Percentiles rank a stretch among this genome's conserved stretches.
Evolutionary conservation across 1,140 invertebrate genomes (phyloP).

Genomic region (Aphelenchoides avenae): DNA sequence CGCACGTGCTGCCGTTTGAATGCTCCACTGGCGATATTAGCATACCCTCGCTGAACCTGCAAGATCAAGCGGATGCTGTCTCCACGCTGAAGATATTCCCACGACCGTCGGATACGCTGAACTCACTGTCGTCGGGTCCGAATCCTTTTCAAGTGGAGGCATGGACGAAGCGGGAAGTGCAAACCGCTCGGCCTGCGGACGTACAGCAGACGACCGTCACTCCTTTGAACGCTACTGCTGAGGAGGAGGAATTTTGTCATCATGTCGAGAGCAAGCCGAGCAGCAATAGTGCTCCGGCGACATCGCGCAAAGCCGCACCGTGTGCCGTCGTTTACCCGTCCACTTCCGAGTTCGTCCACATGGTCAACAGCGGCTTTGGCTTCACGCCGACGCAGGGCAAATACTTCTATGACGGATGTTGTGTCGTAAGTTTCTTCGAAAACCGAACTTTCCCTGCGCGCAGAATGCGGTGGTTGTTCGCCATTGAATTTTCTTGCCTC

Average conservation of each 20-base stretch:
- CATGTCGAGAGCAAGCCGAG: constrained; percentile 6
- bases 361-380: constrained; percentile 27
- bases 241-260: no score
- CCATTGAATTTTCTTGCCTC: no score
- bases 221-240: no score
- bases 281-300: constrained; percentile 26
- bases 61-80: constrained; percentile 9
- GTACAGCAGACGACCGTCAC: no score
- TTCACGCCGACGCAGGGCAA: constrained; percentile 14
- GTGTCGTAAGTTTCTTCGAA: constrained; percentile 29
- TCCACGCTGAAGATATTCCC: background rate
- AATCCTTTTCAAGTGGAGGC: constrained; percentile 35
- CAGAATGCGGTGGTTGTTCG: no score
- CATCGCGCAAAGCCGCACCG: constrained; percentile 29
- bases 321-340: constrained; percentile 40
- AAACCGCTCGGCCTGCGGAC: constrained; percentile 8
- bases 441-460: no score
- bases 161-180: constrained; percentile 21
- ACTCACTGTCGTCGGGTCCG: constrained; percentile 13
- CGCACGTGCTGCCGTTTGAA: constrained; percentile 16
- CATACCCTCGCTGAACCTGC: constrained; percentile 17
- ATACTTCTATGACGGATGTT: constrained; percentile 26
- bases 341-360: constrained; percentile 32
- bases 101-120: constrained; percentile 12
- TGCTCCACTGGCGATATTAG: no score